Percentiles rank a stretch among this genome's conserved stretches.
These are phyloP conservation scores for Serinus canaria DNA, from an alignment of 2,113 vertebrate species.

Conservation along the genomic window DNA sequence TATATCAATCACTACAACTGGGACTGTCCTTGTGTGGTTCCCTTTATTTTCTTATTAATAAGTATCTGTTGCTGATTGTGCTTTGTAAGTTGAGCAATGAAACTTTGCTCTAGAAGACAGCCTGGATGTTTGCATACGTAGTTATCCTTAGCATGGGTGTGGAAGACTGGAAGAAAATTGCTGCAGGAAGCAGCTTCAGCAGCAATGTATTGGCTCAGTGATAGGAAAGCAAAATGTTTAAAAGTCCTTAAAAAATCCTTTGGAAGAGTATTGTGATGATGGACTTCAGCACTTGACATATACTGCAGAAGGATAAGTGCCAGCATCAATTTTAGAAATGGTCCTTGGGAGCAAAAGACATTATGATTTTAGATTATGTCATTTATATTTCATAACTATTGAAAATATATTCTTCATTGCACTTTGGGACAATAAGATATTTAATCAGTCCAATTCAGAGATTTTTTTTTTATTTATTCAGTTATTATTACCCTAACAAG, in stretches of 20 bases:
- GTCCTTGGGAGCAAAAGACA: background rate
- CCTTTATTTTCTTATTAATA: background rate
- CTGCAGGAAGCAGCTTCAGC: background rate
- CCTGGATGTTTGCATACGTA: background rate
- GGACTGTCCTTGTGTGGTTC: background rate
- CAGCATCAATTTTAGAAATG: conserved; percentile 12
- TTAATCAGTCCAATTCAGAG: background rate
- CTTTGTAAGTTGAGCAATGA: background rate
- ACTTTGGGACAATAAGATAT: background rate
- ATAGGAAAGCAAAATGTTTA: background rate
- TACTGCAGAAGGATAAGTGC: background rate
- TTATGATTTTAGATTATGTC: background rate
- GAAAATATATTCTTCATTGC: background rate
- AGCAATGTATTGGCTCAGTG: background rate
- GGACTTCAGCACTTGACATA: background rate
- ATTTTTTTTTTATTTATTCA: background rate
- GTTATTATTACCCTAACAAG: background rate
- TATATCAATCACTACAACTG: background rate
- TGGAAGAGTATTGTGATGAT: background rate
- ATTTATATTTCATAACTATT: background rate
- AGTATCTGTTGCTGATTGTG: background rate
- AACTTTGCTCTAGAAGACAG: background rate
- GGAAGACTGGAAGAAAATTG: background rate
- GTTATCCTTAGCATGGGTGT: background rate
- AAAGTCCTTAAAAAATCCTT: background rate